Conservation (phyloP, 37 sponge, comb jelly and placozoan species). For the Agelas oroides region DNA sequence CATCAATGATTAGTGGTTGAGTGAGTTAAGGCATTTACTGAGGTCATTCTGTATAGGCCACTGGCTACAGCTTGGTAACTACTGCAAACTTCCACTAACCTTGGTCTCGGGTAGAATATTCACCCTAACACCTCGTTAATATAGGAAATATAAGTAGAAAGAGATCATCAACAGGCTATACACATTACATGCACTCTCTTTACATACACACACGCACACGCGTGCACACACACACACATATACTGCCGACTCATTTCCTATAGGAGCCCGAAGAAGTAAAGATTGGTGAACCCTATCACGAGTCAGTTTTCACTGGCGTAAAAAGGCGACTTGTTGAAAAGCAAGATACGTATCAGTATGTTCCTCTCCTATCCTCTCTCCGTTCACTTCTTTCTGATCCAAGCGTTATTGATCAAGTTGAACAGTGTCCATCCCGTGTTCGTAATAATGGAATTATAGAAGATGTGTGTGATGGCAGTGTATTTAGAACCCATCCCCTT, state of each 20-base stretch:
- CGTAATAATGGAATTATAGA: slow-evolving; percentile 10
- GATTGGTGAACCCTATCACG: slow-evolving; percentile 31
- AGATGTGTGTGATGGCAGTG: slow-evolving; percentile 49
- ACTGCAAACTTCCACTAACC: too few relatives aligned
- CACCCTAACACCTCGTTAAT: too few relatives aligned
- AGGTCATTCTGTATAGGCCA: too few relatives aligned
- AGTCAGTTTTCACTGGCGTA: slow-evolving; percentile 19
- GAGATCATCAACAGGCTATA: too few relatives aligned
- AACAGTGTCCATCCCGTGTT: background rate
- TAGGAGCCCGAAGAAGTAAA: slow-evolving; percentile 45
- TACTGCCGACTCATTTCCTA: background rate
- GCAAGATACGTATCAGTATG: slow-evolving; percentile 48
- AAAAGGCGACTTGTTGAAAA: slow-evolving; percentile 18
- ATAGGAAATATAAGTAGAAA: too few relatives aligned
- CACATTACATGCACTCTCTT: background rate
- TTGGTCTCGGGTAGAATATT: too few relatives aligned
- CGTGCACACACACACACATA: background rate
- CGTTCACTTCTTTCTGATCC: slow-evolving; percentile 13
- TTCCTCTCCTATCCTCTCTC: slow-evolving; percentile 27
- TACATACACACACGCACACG: too few relatives aligned
- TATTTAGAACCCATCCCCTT: slow-evolving; percentile 27
- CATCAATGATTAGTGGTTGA: too few relatives aligned
- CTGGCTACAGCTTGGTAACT: too few relatives aligned
- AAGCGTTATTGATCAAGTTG: slow-evolving; percentile 10
- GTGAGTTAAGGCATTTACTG: too few relatives aligned